Base-by-base conservation (phyloP, 2,113 vertebrate genomes). In the Mustela lutreola region DNA sequence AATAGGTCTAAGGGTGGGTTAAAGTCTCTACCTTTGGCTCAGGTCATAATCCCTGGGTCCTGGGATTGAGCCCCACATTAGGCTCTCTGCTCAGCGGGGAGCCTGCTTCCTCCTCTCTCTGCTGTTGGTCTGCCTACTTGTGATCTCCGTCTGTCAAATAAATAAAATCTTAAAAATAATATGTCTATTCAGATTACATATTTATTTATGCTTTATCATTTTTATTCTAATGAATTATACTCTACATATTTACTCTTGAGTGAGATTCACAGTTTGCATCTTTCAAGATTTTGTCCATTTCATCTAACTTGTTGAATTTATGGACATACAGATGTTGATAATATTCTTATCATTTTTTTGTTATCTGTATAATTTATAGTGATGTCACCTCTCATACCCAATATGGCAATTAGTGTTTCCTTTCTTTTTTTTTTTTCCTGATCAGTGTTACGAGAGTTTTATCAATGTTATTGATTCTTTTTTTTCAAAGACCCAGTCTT, bases 211-310 rank as follows among this genome's bases (percentile, higher is more conserved):
- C 22, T 39, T 48, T 76, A 42, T 42, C 18, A 70, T 76, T 42
- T 76, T 45, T 45, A 78, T 48, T 48, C 42, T 48, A 78, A 31
- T 78, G 26, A 78, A 48, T 31, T 76, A 16, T 76, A 28, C 12
- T 45, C 53, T 86, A 33, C 1, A 19, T 58, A 71, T 88, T 95
- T 79, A 33, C 31, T 78, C n/a, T 86, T 86, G 70, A 90, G 45
- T 89, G 71, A 88, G 24, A 79, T 24, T 39, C 11, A 45, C 75
- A 63, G 26, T 67, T 88, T 88, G 28, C 48, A 5, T 86, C 42
- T 95, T 93, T 91, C 39, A 89, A 91, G 82, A 65, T 8, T 93
- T 90, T 65, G 26, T 80, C 28, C 5, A 56, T 93, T 94, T 96
- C 19, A 67, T 73, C 62, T 63, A 84, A 80, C 5, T 84, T 73